A percentile compares a stretch with the other conserved stretches of the same genome.
These are phyloP conservation scores for Patella ulyssiponensis DNA, from an alignment of 2,888 invertebrate species.

Conservation along the genomic window DNA sequence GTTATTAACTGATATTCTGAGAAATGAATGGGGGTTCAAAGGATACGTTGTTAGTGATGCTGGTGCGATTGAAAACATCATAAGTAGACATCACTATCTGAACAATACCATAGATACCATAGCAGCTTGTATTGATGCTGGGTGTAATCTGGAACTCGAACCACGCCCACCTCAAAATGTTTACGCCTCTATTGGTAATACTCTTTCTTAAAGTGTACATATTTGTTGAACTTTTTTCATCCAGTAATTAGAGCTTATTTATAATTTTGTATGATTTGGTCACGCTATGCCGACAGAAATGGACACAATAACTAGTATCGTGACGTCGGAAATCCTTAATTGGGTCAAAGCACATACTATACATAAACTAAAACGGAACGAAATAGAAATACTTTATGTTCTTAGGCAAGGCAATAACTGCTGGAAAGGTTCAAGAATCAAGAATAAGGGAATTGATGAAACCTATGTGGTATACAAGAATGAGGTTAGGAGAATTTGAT, in stretches of 20 bases:
- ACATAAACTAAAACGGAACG: too few species aligned
- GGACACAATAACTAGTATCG: too few species aligned
- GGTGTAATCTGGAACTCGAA: constrained; percentile 53
- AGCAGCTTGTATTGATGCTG: constrained; percentile 53
- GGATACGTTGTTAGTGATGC: constrained; percentile 66
- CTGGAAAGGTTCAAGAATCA: constrained; percentile 43
- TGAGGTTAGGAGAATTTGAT: constrained; percentile 63
- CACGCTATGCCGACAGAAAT: too few species aligned
- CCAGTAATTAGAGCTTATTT: too few species aligned
- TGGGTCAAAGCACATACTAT: too few species aligned
- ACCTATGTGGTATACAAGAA: constrained; percentile 58
- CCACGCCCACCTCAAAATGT: constrained; percentile 1
- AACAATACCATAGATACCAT: constrained; percentile 50
- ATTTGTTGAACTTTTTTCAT: too few species aligned
- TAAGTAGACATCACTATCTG: constrained; percentile 50
- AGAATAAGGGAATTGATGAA: constrained; percentile 47
- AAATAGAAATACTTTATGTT: neutral
- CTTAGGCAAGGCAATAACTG: constrained; percentile 46
- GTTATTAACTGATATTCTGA: constrained; percentile 56
- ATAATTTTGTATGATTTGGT: too few species aligned
- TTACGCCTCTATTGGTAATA: constrained; percentile 1
- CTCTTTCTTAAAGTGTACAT: neutral
- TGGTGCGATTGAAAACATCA: constrained; percentile 58
- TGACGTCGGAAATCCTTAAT: too few species aligned
- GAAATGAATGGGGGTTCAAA: constrained; percentile 59